Evolutionary conservation across 2,113 vertebrate genomes (phyloP).

Genomic region (Oostethus manadensis): DNA sequence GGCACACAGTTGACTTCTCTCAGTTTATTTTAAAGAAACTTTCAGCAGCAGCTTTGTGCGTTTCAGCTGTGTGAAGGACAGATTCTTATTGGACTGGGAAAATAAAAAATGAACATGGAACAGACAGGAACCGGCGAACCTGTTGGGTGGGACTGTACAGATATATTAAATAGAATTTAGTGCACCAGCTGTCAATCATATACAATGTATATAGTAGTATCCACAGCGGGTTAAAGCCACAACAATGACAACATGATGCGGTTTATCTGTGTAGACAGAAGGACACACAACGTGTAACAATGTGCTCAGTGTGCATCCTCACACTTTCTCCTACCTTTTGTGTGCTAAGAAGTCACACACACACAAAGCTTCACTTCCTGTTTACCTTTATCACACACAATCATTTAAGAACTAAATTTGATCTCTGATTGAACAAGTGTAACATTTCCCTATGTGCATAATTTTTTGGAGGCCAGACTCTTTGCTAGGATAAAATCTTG

Average conservation of each 20-base stretch:
- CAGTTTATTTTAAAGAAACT: slow-evolving; percentile 58
- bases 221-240: no score
- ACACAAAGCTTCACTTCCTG: slow-evolving; percentile 1
- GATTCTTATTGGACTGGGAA: slow-evolving; percentile 15
- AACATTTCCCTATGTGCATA: slow-evolving; percentile 49
- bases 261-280: not conserved
- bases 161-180: not conserved
- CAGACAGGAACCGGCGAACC: slow-evolving; percentile 26
- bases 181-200: no score
- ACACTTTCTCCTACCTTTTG: slow-evolving; percentile 6
- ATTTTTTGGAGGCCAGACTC: slow-evolving; percentile 22
- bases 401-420: slow-evolving; percentile 8
- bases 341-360: slow-evolving; percentile 2
- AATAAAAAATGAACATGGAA: slow-evolving; percentile 28
- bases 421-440: slow-evolving; percentile 34
- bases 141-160: not conserved
- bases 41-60: slow-evolving; percentile 53
- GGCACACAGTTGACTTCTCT: slow-evolving; percentile 31
- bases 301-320: not conserved
- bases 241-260: not conserved
- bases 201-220: no score
- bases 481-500: slow-evolving; percentile 23
- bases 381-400: slow-evolving; percentile 18
- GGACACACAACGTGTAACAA: not conserved
- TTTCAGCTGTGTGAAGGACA: slow-evolving; percentile 51